These are phyloP conservation scores for Megaceryle torquata DNA, from an alignment of 2,113 vertebrate genomes.

Conservation along the genomic window DNA sequence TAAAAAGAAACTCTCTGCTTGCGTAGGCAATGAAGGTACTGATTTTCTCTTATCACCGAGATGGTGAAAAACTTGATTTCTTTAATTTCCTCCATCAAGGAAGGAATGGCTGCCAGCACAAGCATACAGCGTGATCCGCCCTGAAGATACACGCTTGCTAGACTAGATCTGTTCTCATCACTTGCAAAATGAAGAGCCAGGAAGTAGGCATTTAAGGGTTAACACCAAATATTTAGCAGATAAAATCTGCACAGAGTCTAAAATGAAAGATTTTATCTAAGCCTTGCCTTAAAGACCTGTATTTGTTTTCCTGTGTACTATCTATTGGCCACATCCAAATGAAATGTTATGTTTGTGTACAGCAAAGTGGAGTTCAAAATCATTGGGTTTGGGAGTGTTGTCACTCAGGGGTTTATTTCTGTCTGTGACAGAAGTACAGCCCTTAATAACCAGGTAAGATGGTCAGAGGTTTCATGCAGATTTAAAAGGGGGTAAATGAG, in stretches of 20 bases:
- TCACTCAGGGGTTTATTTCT: background rate
- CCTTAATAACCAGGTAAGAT: background rate
- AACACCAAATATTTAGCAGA: conserved; percentile 38
- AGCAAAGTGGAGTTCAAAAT: background rate
- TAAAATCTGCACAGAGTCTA: conserved; percentile 6
- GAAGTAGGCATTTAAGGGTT: conserved; percentile 24
- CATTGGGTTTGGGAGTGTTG: background rate
- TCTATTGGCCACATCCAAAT: conserved; percentile 6
- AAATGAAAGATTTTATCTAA: conserved; percentile 46
- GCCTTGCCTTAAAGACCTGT: background rate
- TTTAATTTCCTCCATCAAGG: conserved; percentile 43
- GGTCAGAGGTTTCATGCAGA: background rate
- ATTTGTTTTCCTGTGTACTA: background rate
- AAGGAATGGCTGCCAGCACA: conserved; percentile 14
- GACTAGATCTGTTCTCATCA: conserved; percentile 32
- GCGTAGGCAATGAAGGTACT: background rate
- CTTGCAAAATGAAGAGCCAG: background rate
- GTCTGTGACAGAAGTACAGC: background rate
- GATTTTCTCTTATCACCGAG: conserved; percentile 17
- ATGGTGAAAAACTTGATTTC: conserved; percentile 27
- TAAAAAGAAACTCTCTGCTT: conserved; percentile 48
- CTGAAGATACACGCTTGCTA: conserved; percentile 28
- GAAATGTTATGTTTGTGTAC: background rate
- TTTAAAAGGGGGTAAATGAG: background rate
- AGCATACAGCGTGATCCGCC: background rate